Conservation (phyloP, 2,888 invertebrate species). For the Brachypalpus laphriformis region DNA sequence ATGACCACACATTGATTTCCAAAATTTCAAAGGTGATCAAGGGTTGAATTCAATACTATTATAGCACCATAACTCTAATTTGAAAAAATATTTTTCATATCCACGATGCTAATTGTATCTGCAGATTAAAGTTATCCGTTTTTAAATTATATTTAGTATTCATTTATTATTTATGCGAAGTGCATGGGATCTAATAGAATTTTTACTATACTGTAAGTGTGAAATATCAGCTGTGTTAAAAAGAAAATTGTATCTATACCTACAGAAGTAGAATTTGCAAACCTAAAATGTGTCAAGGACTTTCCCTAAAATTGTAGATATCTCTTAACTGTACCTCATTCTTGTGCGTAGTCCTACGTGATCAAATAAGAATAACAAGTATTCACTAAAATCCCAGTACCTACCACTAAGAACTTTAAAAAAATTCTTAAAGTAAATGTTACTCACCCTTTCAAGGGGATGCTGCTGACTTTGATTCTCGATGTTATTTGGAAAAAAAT, state of each 20-base stretch:
- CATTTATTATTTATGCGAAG: background rate
- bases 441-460: constrained; percentile 52
- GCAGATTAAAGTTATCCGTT: background rate
- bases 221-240: too few species aligned
- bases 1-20: constrained; percentile 32
- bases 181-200: too few species aligned
- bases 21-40: constrained; percentile 29
- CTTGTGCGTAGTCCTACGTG: too few species aligned
- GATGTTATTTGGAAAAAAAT: constrained; percentile 44
- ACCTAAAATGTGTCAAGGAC: too few species aligned
- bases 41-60: background rate
- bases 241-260: too few species aligned
- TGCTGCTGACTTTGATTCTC: constrained; percentile 25
- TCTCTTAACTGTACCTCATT: too few species aligned
- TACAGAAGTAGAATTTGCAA: too few species aligned
- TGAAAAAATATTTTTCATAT: background rate
- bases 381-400: too few species aligned
- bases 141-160: constrained; percentile 2
- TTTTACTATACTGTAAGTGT: background rate
- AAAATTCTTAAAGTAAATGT: background rate
- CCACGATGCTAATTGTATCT: background rate
- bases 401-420: background rate
- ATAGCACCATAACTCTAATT: constrained; percentile 1
- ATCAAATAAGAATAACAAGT: too few species aligned
- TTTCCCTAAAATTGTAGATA: too few species aligned